Percentiles rank a stretch among this genome's conserved stretches.
phyloP scores from a whole-genome alignment of 2,113 vertebrate species.

The Rutilus rutilus region DNA sequence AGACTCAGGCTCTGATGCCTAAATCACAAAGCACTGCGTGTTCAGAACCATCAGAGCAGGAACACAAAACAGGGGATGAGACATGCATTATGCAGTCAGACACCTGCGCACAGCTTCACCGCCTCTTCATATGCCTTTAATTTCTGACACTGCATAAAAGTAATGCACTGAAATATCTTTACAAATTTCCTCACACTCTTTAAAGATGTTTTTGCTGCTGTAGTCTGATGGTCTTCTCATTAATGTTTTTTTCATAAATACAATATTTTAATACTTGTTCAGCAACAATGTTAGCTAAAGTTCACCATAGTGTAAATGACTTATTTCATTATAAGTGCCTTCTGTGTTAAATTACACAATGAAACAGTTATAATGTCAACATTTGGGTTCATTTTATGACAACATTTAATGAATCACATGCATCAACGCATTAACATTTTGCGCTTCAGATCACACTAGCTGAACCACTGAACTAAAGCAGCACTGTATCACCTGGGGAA shows the following conservation, averaged over 20 bases:
- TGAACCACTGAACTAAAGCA: not conserved
- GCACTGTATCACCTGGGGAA: not conserved
- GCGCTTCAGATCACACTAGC: not conserved
- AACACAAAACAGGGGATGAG: slow-evolving; percentile 39
- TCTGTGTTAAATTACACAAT: not conserved
- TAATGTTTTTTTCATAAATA: not conserved
- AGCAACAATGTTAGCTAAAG: not conserved
- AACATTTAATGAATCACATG: slow-evolving; percentile 6
- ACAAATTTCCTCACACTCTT: not conserved
- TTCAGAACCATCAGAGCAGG: slow-evolving; percentile 50
- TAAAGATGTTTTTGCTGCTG: not conserved
- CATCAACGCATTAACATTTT: not conserved
- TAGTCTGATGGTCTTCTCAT: not conserved
- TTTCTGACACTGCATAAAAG: not conserved
- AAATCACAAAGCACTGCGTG: slow-evolving; percentile 45
- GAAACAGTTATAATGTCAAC: not conserved
- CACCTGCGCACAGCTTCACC: slow-evolving; percentile 35
- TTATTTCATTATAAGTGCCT: not conserved
- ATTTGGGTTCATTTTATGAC: too few species aligned
- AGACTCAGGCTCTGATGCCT: slow-evolving; percentile 50
- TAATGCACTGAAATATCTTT: not conserved
- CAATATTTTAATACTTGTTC: not conserved
- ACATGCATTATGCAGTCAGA: slow-evolving; percentile 50
- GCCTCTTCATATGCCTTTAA: not conserved
- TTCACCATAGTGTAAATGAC: not conserved